These are phyloP conservation scores for Anniella stebbinsi DNA, from an alignment of 2,797 vertebrate genomes.

Conservation along the genomic window DNA sequence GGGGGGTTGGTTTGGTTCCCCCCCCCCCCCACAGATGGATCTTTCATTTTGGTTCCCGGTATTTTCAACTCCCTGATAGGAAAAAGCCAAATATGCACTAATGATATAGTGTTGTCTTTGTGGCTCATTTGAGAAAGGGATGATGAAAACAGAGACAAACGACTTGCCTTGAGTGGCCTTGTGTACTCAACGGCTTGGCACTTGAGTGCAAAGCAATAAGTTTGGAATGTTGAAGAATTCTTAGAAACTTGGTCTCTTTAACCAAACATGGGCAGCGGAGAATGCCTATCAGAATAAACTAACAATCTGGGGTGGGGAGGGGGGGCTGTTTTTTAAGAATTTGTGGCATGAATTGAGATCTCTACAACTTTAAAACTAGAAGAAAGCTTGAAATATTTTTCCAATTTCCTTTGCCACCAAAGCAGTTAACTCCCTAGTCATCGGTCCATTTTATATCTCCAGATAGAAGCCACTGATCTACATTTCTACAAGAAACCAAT, in stretches of 20 bases:
- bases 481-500: too few relatives aligned
- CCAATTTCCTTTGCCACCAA: not conserved
- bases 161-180: slow-evolving; percentile 31
- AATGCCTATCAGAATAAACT: slow-evolving; percentile 56
- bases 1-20: not conserved
- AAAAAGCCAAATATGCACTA: slow-evolving; percentile 45
- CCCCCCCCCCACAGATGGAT: not conserved
- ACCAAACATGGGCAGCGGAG: slow-evolving; percentile 67
- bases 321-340: not conserved
- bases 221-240: slow-evolving; percentile 68
- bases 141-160: slow-evolving; percentile 60
- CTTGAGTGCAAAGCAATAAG: slow-evolving; percentile 50
- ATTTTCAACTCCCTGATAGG: slow-evolving; percentile 9
- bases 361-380: slow-evolving; percentile 42
- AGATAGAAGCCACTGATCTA: not conserved
- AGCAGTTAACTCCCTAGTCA: not conserved
- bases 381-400: slow-evolving; percentile 28
- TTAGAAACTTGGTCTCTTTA: slow-evolving; percentile 67
- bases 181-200: slow-evolving; percentile 56
- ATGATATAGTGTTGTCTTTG: slow-evolving; percentile 53
- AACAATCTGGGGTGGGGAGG: slow-evolving; percentile 43
- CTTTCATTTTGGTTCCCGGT: slow-evolving; percentile 16
- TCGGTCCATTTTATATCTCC: not conserved
- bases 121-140: slow-evolving; percentile 51
- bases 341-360: slow-evolving; percentile 35